Evolutionary conservation across 2,113 vertebrate genomes (phyloP).

Genomic region (Himantopus leucocephalus): DNA sequence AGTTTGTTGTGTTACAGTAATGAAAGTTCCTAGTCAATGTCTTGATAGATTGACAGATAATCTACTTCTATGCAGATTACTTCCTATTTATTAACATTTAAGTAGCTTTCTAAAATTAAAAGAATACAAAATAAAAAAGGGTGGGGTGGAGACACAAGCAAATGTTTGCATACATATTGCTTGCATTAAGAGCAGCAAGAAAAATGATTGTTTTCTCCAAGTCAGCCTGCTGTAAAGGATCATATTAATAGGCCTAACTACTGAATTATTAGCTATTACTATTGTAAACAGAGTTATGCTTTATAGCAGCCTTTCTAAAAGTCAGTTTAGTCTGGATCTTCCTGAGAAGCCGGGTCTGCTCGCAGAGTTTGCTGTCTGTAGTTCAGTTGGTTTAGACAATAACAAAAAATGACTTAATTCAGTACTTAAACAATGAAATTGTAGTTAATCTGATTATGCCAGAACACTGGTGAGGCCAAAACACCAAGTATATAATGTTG

Average conservation of each 20-base stretch:
- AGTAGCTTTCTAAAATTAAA: neutral
- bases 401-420: neutral
- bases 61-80: neutral
- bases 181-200: neutral
- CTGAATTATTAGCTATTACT: neutral
- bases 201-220: neutral
- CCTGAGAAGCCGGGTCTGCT: neutral
- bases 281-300: neutral
- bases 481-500: neutral
- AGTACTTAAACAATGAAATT: neutral
- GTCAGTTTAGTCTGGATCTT: conserved; percentile 19
- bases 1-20: neutral
- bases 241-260: neutral
- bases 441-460: neutral
- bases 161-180: neutral
- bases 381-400: neutral
- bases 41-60: neutral
- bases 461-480: neutral
- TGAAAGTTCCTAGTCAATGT: neutral
- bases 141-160: neutral
- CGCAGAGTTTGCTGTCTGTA: neutral
- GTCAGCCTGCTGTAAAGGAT: neutral
- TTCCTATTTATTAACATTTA: neutral
- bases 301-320: neutral
- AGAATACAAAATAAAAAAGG: neutral